These are phyloP conservation scores for Serilophus lunatus DNA, from an alignment of 2,113 vertebrate species.

Conservation along the genomic window DNA sequence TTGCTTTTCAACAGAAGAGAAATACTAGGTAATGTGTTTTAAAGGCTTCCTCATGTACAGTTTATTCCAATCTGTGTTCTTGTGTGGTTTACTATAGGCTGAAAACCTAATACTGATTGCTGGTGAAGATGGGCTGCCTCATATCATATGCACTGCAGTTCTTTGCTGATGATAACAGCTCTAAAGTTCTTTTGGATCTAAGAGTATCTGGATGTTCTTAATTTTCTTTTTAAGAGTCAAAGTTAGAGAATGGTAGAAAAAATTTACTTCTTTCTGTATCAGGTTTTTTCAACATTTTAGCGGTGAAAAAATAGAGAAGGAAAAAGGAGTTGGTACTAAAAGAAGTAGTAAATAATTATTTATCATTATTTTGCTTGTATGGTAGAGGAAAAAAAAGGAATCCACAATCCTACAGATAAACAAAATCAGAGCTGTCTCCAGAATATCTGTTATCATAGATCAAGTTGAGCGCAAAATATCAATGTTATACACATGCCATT, in stretches of 20 bases:
- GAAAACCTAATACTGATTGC: not conserved
- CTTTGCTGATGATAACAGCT: not conserved
- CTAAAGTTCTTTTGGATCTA: not conserved
- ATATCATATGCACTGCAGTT: not conserved
- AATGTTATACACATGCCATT: not conserved
- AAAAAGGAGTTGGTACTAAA: not conserved
- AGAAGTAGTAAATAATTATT: not conserved
- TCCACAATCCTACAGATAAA: not conserved
- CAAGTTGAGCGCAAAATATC: not conserved
- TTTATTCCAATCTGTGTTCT: accelerated
- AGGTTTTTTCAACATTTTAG: not conserved
- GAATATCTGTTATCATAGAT: not conserved
- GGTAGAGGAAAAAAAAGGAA: not conserved
- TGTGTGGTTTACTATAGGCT: not conserved
- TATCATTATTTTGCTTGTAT: not conserved
- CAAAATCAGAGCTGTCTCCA: not conserved
- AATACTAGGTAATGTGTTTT: not conserved
- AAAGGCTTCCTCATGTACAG: not conserved
- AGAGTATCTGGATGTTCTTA: not conserved
- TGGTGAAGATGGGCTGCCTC: not conserved
- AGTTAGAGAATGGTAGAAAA: not conserved
- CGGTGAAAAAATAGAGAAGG: not conserved
- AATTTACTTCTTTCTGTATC: not conserved
- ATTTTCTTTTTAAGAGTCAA: not conserved
- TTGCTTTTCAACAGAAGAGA: not conserved